Percentiles rank a stretch among this genome's conserved stretches.
Evolutionary conservation across 1,140 invertebrate species (phyloP).

Genomic region (Drosophila eugracilis): DNA sequence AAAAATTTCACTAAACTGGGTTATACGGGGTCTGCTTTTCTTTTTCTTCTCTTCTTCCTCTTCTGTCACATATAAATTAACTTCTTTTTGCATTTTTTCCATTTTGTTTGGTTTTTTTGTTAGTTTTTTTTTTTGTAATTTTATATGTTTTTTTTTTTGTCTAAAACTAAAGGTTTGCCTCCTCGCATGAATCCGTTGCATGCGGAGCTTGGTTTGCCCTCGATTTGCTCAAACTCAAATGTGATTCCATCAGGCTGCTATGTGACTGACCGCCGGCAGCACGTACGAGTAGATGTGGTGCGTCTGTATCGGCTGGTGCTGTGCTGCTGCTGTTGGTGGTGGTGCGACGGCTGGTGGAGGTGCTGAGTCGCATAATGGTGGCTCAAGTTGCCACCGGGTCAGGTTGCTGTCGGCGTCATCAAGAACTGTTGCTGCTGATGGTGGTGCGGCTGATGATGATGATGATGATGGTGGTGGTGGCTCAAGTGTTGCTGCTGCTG

Average conservation of each 20-base stretch:
- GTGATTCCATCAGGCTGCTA: slow-evolving; percentile 65
- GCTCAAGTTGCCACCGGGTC: slow-evolving; percentile 73
- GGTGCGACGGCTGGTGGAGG: slow-evolving; percentile 53
- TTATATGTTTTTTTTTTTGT: slow-evolving; percentile 26
- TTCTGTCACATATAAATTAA: slow-evolving; percentile 47
- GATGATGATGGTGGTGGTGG: slow-evolving; percentile 65
- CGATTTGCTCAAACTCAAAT: slow-evolving; percentile 66
- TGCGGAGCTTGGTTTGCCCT: slow-evolving; percentile 65
- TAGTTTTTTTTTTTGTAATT: slow-evolving; percentile 35
- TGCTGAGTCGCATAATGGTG: slow-evolving; percentile 52
- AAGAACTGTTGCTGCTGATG: slow-evolving; percentile 83
- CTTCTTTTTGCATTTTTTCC: slow-evolving; percentile 50
- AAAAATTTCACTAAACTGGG: slow-evolving; percentile 83
- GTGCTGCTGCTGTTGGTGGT: slow-evolving; percentile 52
- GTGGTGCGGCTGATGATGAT: slow-evolving; percentile 67
- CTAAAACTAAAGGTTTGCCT: slow-evolving; percentile 74
- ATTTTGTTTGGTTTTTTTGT: slow-evolving; percentile 33
- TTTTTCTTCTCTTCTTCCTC: not conserved
- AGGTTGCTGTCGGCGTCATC: slow-evolving; percentile 84
- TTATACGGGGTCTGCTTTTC: slow-evolving; percentile 64
- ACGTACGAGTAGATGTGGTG: slow-evolving; percentile 80
- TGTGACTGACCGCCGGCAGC: slow-evolving; percentile 75
- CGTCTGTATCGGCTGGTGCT: slow-evolving; percentile 49
- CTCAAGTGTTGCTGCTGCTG: slow-evolving; percentile 54
- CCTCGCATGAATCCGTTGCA: slow-evolving; percentile 73